Base-by-base conservation (phyloP, 1,140 invertebrate species). In the Mercenaria mercenaria region DNA sequence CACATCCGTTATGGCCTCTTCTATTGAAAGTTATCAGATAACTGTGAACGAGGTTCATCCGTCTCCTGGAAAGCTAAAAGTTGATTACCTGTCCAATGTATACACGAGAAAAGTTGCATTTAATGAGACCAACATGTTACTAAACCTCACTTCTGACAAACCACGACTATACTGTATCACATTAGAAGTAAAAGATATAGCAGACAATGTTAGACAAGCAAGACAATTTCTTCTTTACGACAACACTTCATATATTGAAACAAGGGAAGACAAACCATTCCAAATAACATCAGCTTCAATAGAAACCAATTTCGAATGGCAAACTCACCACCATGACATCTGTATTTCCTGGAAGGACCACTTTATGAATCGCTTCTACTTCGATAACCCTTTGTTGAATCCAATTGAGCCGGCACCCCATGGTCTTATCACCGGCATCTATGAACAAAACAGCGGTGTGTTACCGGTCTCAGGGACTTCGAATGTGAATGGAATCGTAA, bases 401-500 rank as follows among this genome's bases (percentile, higher is more conserved):
- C 83, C 83, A 1, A 88, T 91, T 41, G 8, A 47, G 43, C 61
- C 76, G 2, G 88, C 87, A 29, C 47, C 59, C 0, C 32, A 88
- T 50, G 72, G 32, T 91, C 34, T 34, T 1, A 3, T 77, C 76
- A 0, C 32, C 69, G 15, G 34, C 32, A 20, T 61, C 10, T 93
- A 93, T 69, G 92, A 93, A 72, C 91, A 93, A 59, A 88, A 29
- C 20, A 69, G 59, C 34, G 92, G 92, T 13, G 2, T 64, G 20
- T 50, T 93, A 6, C 87, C 91, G 20, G 67, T 91, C 15, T 43
- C 26, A 34, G 93, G 93, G 1, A 92, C 93, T 11, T 23, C 34
- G 37, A 93, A 93, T 82, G 67, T 92, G n/a, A 1, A 91, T 34
- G 93, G 93, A 0, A 90, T 93, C n/a, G 82, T 81, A 10, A 20